Evolutionary conservation across 2,888 invertebrate species (phyloP).

Genomic region (Diarsia brunnea): DNA sequence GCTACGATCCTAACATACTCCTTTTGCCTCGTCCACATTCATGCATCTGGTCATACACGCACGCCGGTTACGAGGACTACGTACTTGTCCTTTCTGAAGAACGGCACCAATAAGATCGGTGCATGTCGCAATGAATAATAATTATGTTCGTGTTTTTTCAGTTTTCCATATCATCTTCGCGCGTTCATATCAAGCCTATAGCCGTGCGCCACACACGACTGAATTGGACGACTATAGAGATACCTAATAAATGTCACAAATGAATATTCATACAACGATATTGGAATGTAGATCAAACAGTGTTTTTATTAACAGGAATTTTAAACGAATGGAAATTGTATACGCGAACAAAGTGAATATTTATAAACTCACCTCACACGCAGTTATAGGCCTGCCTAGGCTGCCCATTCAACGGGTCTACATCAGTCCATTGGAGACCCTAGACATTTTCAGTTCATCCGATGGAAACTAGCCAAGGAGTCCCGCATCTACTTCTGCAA

Average conservation of each 20-base stretch:
- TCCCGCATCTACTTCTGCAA: not conserved
- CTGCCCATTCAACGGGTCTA: not conserved
- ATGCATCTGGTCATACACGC: too few species aligned
- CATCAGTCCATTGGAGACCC: too few species aligned
- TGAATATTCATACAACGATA: constrained; percentile 53
- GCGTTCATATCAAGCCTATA: not conserved
- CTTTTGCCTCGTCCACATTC: too few species aligned
- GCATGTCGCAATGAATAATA: too few species aligned
- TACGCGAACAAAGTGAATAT: constrained; percentile 8
- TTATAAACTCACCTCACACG: not conserved
- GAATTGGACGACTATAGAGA: constrained; percentile 20
- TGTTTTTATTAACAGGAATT: constrained; percentile 42
- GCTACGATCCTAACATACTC: too few species aligned
- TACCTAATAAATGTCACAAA: constrained; percentile 49
- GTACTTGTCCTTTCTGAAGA: too few species aligned
- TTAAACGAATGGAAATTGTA: constrained; percentile 36
- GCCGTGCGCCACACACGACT: not conserved
- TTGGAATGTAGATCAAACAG: constrained; percentile 30
- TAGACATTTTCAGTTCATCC: not conserved
- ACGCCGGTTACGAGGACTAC: too few species aligned
- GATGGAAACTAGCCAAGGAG: not conserved
- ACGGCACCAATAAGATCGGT: too few species aligned
- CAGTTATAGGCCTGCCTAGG: not conserved
- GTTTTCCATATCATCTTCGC: not conserved
- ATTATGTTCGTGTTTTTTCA: not conserved